A percentile compares a stretch with the other conserved stretches of the same genome.
Evolutionary conservation across 2,888 invertebrate species (phyloP).

Genomic region (Drosophila pegasa): DNA sequence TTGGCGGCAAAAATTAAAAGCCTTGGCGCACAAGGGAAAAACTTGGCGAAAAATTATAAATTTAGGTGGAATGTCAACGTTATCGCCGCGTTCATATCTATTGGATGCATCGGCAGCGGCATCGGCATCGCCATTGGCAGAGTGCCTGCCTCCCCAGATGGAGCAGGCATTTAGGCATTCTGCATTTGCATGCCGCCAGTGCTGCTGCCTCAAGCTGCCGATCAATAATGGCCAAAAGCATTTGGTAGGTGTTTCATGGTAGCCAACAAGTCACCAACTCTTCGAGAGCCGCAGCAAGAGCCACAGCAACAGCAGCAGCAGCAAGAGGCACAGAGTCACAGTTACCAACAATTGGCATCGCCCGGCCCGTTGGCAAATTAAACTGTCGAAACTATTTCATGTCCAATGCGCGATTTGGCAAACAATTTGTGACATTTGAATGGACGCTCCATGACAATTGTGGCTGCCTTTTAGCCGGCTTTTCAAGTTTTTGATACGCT

Average conservation of each 20-base stretch:
- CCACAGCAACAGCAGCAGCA: constrained; percentile 14
- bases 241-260: constrained; percentile 74
- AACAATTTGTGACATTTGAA: constrained; percentile 84
- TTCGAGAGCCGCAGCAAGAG: constrained; percentile 35
- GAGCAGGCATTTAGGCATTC: constrained; percentile 60
- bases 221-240: constrained; percentile 68
- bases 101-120: constrained; percentile 63
- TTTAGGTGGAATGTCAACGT: constrained; percentile 81
- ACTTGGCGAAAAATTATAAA: constrained; percentile 75
- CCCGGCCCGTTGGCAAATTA: constrained; percentile 79
- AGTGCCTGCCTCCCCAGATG: constrained; percentile 32
- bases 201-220: constrained; percentile 58
- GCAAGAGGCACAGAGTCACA: constrained; percentile 19
- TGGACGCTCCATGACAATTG: constrained; percentile 80
- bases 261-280: constrained; percentile 65
- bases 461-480: constrained; percentile 63
- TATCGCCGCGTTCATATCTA: constrained; percentile 76
- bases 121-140: constrained; percentile 17
- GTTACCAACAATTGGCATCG: constrained; percentile 53
- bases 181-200: constrained; percentile 57
- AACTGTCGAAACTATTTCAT: constrained; percentile 84
- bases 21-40: constrained; percentile 69
- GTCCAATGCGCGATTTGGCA: constrained; percentile 81
- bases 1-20: constrained; percentile 82
- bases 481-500: constrained; percentile 55